These are phyloP conservation scores for Atta texana DNA, from an alignment of 1,140 invertebrate genomes.

Conservation along the genomic window DNA sequence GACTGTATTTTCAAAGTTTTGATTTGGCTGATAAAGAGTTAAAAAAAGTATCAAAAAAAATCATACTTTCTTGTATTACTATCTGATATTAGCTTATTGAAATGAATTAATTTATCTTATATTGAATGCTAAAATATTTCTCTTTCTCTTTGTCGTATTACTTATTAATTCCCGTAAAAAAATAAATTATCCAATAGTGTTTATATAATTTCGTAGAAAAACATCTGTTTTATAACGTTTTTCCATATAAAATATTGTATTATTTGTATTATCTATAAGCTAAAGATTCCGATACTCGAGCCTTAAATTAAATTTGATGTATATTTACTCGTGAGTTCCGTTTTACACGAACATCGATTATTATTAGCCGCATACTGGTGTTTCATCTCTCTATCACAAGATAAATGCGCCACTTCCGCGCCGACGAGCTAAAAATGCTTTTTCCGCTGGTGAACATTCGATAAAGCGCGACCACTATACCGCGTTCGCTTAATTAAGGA, in stretches of 20 bases:
- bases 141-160: neutral
- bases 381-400: neutral
- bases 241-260: neutral
- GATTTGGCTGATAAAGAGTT: neutral
- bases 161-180: neutral
- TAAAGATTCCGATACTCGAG: neutral
- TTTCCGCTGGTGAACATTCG: slow-evolving; percentile 27
- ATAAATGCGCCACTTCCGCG: slow-evolving; percentile 35
- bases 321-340: neutral
- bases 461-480: slow-evolving; percentile 36
- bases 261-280: neutral
- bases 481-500: slow-evolving; percentile 46
- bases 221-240: neutral
- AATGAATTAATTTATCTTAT: neutral
- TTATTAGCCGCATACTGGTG: slow-evolving; percentile 20
- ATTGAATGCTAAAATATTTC: neutral
- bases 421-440: slow-evolving; percentile 34
- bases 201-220: neutral
- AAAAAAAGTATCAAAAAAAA: neutral
- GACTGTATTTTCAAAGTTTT: too few species aligned
- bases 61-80: neutral
- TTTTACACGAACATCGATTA: slow-evolving; percentile 18
- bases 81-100: neutral
- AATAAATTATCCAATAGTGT: neutral
- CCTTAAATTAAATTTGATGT: neutral